Evolutionary conservation across 2,888 invertebrate species (phyloP), one percentile per base, ranked within the genome.

Genomic region (Cantharis flavilabris): DNA sequence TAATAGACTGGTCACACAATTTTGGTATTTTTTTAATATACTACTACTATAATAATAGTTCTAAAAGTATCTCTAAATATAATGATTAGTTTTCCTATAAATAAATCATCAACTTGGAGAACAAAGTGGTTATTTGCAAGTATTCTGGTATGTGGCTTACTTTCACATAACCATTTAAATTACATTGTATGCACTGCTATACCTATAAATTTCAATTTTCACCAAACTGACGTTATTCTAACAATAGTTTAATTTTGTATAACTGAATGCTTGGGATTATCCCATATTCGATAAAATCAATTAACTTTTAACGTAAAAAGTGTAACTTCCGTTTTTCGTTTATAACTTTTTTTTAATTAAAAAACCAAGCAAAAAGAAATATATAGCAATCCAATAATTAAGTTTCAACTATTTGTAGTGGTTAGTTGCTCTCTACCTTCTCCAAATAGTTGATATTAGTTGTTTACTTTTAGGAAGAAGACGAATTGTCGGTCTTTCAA

Each of bases 401-500:
- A n/a, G 49, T 49, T 49, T 2, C n/a, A 49, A 49, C 49, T 49
- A 49, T 49, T 49, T 49, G 49, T 49, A 33, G 5, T n/a, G n/a
- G 49, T 49, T 49, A 49, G 49, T 49, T 49, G 33, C 49, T 49
- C 49, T 49, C 49, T n/a, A 49, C 49, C 49, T 49, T 49, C n/a
- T 76, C 33, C 73, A 80, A 78, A 77, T 76, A 76, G 76, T 73
- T 76, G 78, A 72, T 74, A 77, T 75, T 76, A 74, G 76, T 74
- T 72, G 76, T 74, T 72, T 79, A 79, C 76, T 76, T 72, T 76
- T 75, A 71, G 75, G 82, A 82, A 81, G 79, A 77, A 82, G 80
- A 81, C 80, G 78, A 76, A 82, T 82, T 77, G 82, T 80, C 77
- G 74, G 76, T 79, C 79, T 77, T 78, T 79, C 80, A 81, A 80